Evolutionary conservation across 2,888 invertebrate genomes (phyloP).

Genomic region (Dyspetes luteomarginatus): DNA sequence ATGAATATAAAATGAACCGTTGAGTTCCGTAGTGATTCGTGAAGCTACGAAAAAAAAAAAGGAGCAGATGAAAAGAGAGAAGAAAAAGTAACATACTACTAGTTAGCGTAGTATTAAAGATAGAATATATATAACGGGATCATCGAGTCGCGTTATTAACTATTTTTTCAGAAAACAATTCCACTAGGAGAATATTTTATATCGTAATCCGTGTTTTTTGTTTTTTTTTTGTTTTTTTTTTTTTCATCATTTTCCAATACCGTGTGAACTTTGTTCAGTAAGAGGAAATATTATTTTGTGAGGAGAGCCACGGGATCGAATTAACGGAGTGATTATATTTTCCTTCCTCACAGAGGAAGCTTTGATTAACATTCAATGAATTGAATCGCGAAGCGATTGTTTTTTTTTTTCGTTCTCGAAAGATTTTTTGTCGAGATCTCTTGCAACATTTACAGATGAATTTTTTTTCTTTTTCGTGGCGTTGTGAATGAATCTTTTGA

Average conservation of each 20-base stretch:
- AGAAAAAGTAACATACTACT: conserved; percentile 60
- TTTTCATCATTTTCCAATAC: conserved; percentile 37
- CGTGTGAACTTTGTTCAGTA: conserved; percentile 34
- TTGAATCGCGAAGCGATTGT: too few relatives aligned
- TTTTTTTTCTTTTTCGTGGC: conserved; percentile 14
- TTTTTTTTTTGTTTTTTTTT: conserved; percentile 18
- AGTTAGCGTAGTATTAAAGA: conserved; percentile 65
- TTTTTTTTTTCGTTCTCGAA: conserved; percentile 18
- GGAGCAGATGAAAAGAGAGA: conserved; percentile 24
- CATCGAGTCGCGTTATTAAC: conserved; percentile 63
- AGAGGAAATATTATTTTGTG: conserved; percentile 43
- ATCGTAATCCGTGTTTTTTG: conserved; percentile 58
- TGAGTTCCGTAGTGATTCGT: conserved; percentile 1
- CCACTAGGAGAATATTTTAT: conserved; percentile 68
- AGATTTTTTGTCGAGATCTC: too few relatives aligned
- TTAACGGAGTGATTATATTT: too few relatives aligned
- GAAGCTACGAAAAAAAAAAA: conserved; percentile 22
- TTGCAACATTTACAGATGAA: neutral
- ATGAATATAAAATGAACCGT: neutral
- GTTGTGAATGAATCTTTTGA: conserved; percentile 25
- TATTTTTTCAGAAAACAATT: conserved; percentile 71
- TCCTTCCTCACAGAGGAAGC: too few relatives aligned
- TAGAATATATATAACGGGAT: conserved; percentile 67
- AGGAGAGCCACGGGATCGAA: conserved; percentile 57
- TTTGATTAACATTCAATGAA: too few relatives aligned